Evolutionary conservation across 2,797 vertebrate genomes (phyloP), one percentile per base, ranked within the genome.

Genomic region (Cygnus olor): DNA sequence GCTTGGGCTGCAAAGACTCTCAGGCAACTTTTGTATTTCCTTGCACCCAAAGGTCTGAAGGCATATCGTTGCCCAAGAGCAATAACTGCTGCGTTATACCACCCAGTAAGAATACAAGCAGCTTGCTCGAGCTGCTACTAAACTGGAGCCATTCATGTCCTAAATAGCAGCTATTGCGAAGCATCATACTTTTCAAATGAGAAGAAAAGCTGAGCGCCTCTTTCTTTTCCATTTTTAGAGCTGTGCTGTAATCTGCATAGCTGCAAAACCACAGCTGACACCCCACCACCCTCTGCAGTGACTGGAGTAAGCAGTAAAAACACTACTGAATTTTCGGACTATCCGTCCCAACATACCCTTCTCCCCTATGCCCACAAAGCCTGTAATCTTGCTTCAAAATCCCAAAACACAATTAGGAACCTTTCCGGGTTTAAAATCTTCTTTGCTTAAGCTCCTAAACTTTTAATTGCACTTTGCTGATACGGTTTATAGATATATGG

Each of bases 151-250:
- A 90, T 66, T 80, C 64, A 47, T 79, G 51, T 91, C 60, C 70
- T 80, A 93, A 92, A 94, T 63, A 91, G 77, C 61, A 93, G 93
- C 88, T 85, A 92, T 71, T 85, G 65, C 82, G 85, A 94, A 88
- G 89, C 68, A 74, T 57, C 30, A 25, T 68, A 45, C 68, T 95
- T 95, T 93, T 93, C 90, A 94, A 90, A 88, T 58, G 86, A 88
- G 34, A 85, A 93, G 68, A 92, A 93, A 90, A 93, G 87, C 79
- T 88, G 79, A 95, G 81, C 56, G 51, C 58, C 61, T 66, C 38
- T 89, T 91, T 92, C 83, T 77, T 97, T 95, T 94, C 91, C 92
- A 96, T 94, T 95, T 96, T 95, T 95, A 92, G 91, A 94, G 76
- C 90, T 94, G 80, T 77, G 44, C 77, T 86, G 78, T 56, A 77